phyloP scores from a whole-genome alignment of 1,140 invertebrate genomes.

The Drosophila baimaii region DNA sequence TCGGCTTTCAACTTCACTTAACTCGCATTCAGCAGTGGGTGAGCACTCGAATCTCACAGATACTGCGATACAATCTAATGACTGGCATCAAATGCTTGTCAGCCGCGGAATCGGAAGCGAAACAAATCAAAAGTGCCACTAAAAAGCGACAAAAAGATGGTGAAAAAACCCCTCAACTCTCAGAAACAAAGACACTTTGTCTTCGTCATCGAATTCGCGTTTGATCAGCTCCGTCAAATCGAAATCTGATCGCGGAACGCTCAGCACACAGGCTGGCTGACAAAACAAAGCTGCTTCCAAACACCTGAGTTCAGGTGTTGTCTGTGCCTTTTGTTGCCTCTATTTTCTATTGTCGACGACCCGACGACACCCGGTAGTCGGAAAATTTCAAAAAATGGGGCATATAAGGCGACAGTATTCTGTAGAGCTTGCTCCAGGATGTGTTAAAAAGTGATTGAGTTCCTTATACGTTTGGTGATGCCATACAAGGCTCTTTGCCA shows the following conservation, averaged over 20 bases:
- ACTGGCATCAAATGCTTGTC: conserved; percentile 51
- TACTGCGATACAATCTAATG: conserved; percentile 71
- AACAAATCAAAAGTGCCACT: conserved; percentile 66
- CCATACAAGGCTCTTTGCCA: not conserved
- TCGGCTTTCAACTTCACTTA: conserved; percentile 24
- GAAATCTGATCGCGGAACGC: conserved; percentile 28
- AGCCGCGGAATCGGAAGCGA: conserved; percentile 70
- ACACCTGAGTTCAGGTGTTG: conserved; percentile 47
- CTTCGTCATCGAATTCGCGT: conserved; percentile 32
- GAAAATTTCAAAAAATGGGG: conserved; percentile 4
- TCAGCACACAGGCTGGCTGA: conserved; percentile 30
- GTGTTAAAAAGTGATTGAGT: not conserved
- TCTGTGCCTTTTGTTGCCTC: conserved; percentile 20
- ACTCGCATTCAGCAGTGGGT: conserved; percentile 17
- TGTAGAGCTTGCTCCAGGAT: conserved; percentile 19
- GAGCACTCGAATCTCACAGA: conserved; percentile 42
- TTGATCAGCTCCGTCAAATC: conserved; percentile 36
- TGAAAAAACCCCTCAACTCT: conserved; percentile 48
- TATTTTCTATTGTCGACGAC: conserved; percentile 29
- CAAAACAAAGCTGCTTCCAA: conserved; percentile 50
- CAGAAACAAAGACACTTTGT: conserved; percentile 57
- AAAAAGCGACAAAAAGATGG: conserved; percentile 40
- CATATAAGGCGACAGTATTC: conserved; percentile 21
- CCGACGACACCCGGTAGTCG: conserved; percentile 30
- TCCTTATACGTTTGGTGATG: conserved; percentile 4